Base-by-base conservation (phyloP, 1,140 invertebrate genomes). In the Galleria mellonella region DNA sequence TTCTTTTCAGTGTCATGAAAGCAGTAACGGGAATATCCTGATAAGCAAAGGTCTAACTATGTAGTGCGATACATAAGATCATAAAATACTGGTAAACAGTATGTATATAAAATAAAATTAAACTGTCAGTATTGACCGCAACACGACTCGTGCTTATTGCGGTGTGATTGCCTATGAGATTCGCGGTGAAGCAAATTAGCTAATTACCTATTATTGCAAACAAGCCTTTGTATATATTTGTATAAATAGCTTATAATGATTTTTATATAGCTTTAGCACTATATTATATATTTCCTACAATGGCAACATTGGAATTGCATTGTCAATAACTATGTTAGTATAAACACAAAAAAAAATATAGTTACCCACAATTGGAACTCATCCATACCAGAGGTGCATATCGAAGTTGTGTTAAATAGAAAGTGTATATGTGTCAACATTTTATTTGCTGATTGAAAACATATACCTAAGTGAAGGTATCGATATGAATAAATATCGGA, bases 361-460 rank as follows among this genome's bases (percentile, higher is more conserved):
- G 54, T 78, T 78, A 78, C 76, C 70, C 14, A 69, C 63, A 62
- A 63, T 62, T 53, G 43, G 43, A 81, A 79, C 74, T 72, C 82
- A 65, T 83, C 82, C 82, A 82, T 81, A 83, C 82, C 82, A 85
- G 82, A 70, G 82, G 82, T 85, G 82, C 78, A 85, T 85, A 83
- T 83, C 78, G 69, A 57, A 60, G 58, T 69, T 62, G 64, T 74
- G 51, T 61, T 32, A 40, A 48, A 32, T 44, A 41, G 39, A 30
- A 9, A 29, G 51, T 51, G 48, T 45, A 32, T 46, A 36, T 52
- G 37, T 39, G 43, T 40, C 43, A 15, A 29, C 42, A 13, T 14
- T 10, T 43, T 33, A 17, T 31, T 31, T 32, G 9, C 11, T 10
- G 9, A 17, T 37, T 37, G 6, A 9, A 15, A 37, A 23, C 2